phyloP scores from a whole-genome alignment of 2,888 invertebrate species.

The Eupithecia insigniata region DNA sequence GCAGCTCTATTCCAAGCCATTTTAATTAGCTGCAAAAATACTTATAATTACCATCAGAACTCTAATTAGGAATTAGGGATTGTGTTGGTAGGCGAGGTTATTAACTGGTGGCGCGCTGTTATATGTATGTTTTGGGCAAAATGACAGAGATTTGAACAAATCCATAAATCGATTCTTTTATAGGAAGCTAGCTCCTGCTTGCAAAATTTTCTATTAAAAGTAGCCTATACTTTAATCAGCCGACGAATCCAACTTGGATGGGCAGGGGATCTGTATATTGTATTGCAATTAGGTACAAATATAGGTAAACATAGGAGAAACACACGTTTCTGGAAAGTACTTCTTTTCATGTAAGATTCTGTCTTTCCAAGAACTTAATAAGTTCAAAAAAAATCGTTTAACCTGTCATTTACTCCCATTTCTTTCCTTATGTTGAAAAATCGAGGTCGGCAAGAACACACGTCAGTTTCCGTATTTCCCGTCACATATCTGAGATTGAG shows the following conservation, averaged over 20 bases:
- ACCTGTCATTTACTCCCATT: neutral
- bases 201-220: no score
- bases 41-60: constrained; percentile 4
- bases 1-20: no score
- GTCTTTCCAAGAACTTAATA: neutral
- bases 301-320: no score
- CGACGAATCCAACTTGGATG: no score
- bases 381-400: neutral
- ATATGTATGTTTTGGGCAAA: neutral
- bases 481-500: constrained; percentile 24
- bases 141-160: no score
- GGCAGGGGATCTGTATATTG: no score
- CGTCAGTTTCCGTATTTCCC: neutral
- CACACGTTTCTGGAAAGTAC: no score
- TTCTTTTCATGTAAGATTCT: neutral
- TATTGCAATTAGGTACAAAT: no score
- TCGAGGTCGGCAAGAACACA: neutral
- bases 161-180: no score
- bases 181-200: no score
- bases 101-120: neutral
- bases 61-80: neutral
- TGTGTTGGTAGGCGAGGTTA: neutral
- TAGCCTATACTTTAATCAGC: no score
- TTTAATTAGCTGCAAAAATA: constrained; percentile 4
- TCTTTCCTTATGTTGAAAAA: neutral